Base-by-base conservation (phyloP, 2,113 vertebrate genomes). In the Eonycteris spelaea region DNA sequence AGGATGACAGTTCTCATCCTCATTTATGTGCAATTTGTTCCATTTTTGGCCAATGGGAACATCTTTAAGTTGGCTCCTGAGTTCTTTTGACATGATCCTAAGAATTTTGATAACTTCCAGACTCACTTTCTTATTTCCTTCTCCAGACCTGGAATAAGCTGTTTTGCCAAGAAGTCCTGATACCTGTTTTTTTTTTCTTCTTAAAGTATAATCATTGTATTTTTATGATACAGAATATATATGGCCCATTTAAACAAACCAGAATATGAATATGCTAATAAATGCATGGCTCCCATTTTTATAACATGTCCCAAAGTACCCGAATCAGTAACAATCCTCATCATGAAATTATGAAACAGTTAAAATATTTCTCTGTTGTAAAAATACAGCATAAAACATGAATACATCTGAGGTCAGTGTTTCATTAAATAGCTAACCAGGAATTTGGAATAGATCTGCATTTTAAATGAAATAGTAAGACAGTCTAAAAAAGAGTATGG, bases 401-500 rank as follows among this genome's bases (percentile, higher is more conserved):
- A 83, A 78, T 38, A 85, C 24, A 30, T 85, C 9, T n/a, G 33
- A 65, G 14, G 28, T 63, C 26, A 30, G n/a, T 57, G 11, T 86
- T 59, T 90, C 85, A 75, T 65, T 70, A 61, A 78, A 78, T 22
- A 68, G 57, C 33, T 79, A 51, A 57, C 43, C 11, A 74, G 35
- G 26, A 94, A 93, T 86, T 89, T 93, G 61, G 7, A 71, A 92
- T 68, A 57, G 19, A 74, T 86, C 33, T 84, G 43, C 70, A 89
- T 89, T 90, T 86, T 75, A 71, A 91, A 65, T 2, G 2, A 94
- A 95, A 30, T 79, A 16, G 55, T 84, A 55, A 51, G n/a, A 33
- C 3, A 40, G 38, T 68, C 68, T 73, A 70, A 40, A 35, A 80
- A 82, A 71, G 13, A 13, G 0, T 48, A 24, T 48, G 26, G 35